Conservation (phyloP, 2,888 invertebrate genomes). For the Bursaphelenchus okinawaensis region DNA sequence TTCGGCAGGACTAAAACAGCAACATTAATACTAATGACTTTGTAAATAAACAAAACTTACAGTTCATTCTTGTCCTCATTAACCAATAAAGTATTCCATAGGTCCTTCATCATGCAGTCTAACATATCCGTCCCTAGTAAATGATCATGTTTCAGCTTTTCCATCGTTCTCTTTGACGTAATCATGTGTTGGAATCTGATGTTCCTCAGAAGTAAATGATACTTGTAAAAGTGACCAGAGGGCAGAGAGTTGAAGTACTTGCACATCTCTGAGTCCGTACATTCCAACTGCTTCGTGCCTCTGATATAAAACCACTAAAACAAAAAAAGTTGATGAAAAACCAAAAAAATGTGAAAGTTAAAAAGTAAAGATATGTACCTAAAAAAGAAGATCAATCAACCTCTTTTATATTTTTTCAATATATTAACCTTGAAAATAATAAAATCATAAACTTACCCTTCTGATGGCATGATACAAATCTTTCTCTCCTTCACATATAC, state of each 20-base stretch:
- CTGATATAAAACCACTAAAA: conserved; percentile 11
- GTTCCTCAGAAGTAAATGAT: neutral
- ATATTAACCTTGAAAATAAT: conserved; percentile 13
- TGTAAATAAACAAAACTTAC: conserved; percentile 14
- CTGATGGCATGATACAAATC: conserved; percentile 40
- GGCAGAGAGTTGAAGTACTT: neutral
- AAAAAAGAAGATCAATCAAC: conserved; percentile 5
- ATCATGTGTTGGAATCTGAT: conserved; percentile 9
- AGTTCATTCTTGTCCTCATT: conserved; percentile 29
- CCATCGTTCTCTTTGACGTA: conserved; percentile 5
- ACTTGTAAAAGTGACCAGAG: neutral
- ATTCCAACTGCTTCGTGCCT: neutral
- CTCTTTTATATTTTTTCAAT: conserved; percentile 2
- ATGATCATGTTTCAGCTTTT: conserved; percentile 12
- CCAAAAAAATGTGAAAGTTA: neutral
- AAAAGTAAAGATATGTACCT: neutral
- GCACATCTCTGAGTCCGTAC: neutral
- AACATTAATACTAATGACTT: too few relatives aligned
- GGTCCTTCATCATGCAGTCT: conserved; percentile 23
- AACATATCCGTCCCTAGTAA: conserved; percentile 20
- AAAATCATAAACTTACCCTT: conserved; percentile 25
- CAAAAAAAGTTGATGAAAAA: neutral
- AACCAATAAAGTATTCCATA: conserved; percentile 33
- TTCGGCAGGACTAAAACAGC: conserved; percentile 19
- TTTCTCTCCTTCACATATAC: conserved; percentile 42